These are phyloP conservation scores for Agelaius phoeniceus DNA, from an alignment of 2,113 vertebrate genomes.

Conservation along the genomic window DNA sequence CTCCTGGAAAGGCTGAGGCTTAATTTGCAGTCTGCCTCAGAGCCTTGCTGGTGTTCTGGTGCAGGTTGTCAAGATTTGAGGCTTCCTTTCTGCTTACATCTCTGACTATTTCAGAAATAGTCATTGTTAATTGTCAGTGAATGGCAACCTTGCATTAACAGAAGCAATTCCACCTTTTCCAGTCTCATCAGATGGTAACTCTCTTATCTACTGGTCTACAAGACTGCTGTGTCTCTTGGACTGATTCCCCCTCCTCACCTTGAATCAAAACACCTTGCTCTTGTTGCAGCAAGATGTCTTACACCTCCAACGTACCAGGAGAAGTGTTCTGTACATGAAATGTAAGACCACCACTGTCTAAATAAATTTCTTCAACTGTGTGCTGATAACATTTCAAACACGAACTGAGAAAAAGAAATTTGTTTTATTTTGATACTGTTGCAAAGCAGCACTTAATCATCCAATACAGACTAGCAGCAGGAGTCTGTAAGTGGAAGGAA, in stretches of 20 bases:
- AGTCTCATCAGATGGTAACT: background rate
- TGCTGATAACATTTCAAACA: background rate
- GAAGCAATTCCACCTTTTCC: background rate
- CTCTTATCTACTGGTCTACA: background rate
- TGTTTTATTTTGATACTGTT: background rate
- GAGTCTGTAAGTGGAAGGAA: background rate
- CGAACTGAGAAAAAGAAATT: background rate
- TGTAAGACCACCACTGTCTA: background rate
- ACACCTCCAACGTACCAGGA: background rate
- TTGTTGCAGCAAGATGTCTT: background rate
- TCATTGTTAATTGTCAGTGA: background rate
- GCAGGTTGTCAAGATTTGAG: background rate
- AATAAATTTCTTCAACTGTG: background rate
- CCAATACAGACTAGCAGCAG: background rate
- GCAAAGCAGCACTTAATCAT: background rate
- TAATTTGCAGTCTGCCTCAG: background rate
- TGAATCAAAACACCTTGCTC: background rate
- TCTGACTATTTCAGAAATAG: background rate
- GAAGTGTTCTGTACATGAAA: background rate
- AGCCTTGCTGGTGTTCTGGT: background rate
- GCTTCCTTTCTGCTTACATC: background rate
- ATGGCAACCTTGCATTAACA: background rate
- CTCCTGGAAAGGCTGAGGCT: background rate
- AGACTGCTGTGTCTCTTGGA: background rate
- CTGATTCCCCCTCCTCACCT: background rate